Evolutionary conservation across 1,140 invertebrate species (phyloP), one percentile per base, ranked within the genome.

Genomic region (Telenomus remus): DNA sequence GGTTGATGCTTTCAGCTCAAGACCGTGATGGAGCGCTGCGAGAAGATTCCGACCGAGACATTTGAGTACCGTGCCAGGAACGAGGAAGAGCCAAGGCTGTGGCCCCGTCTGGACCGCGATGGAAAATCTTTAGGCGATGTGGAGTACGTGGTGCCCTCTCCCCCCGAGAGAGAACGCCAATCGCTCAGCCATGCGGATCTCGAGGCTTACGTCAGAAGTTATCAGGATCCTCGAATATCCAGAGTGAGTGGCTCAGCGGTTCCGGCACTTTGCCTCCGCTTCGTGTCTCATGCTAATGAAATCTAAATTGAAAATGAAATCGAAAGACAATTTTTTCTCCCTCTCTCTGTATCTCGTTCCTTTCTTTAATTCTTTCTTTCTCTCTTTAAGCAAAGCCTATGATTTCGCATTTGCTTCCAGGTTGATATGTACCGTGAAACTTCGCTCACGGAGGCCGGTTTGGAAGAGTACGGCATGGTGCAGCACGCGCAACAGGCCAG

Each of bases 401-500:
- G 33, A 55, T 39, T 16, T 39, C 33, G n/a, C 1, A 10, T 61
- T 60, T 15, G 47, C 48, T 60, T 33, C 19, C 34, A 88, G 87
- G 83, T 87, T 69, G 85, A 87, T 64, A 79, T 87, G 47, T 88
- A 88, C 42, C 82, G 80, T 27, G 86, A 88, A 47, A 85, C 81
- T 0, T 71, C 83, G 10, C 61, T 91, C 34, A 92, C 92, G 1
- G 91, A 93, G 85, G 91, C 91, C 6, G 92, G 92, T 54, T 85
- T 94, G 2, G 93, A 94, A 71, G 91, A 93, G 64, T 94, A 94
- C 79, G 91, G 91, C 10, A 89, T 91, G 66, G 91, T 91, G 65
- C 90, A 93, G 49, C 93, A 94, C 78, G 92, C 93, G 65, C 93
- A 93, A 76, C 93, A 94, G 79, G 89, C 91, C 5, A 93, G 92